A percentile compares a stretch with the other conserved stretches of the same genome.
phyloP scores from a whole-genome alignment of 2,113 vertebrate genomes.

The Hylia prasina region DNA sequence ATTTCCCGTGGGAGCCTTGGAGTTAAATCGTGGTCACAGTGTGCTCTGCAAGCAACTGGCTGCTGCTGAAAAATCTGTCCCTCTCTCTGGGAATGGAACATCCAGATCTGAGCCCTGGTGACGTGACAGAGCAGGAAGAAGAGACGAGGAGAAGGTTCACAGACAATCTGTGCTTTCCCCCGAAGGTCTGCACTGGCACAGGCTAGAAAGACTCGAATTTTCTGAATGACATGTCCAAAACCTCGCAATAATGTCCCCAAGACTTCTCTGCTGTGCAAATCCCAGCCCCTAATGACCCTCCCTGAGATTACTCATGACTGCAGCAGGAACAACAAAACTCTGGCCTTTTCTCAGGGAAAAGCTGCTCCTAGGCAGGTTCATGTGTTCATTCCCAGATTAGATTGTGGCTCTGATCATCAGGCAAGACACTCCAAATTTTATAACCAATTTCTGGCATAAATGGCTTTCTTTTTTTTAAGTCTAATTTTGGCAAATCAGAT shows the following conservation, averaged over 20 bases:
- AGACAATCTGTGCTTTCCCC: neutral
- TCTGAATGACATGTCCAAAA: neutral
- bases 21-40: neutral
- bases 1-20: neutral
- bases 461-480: neutral
- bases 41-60: neutral
- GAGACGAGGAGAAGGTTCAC: neutral
- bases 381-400: neutral
- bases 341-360: neutral
- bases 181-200: neutral
- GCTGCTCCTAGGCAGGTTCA: neutral
- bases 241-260: neutral
- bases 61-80: neutral
- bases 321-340: neutral
- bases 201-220: neutral
- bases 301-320: neutral
- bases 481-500: neutral
- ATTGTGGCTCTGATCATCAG: neutral
- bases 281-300: neutral
- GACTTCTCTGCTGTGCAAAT: neutral
- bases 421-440: neutral
- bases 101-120: neutral
- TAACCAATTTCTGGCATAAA: neutral
- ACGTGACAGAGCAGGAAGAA: fast-evolving
- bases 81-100: fast-evolving